Evolutionary conservation across 2,888 invertebrate genomes (phyloP).

Genomic region (Caenorhabditis afra): DNA sequence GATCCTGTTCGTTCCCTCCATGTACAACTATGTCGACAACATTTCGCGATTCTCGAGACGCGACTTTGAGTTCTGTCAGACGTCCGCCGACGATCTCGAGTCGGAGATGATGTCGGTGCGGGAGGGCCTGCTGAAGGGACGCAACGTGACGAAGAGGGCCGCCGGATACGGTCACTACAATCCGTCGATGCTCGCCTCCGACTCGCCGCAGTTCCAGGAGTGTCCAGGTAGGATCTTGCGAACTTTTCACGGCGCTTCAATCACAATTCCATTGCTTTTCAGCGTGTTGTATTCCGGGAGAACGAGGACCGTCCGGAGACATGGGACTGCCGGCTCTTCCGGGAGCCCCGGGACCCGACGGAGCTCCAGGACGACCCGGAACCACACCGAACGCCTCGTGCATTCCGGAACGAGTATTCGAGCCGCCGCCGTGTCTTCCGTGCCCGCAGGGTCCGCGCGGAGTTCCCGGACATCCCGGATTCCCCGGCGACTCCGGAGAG

Average conservation of each 20-base stretch:
- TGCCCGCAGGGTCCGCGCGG: conserved; percentile 76
- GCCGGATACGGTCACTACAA: conserved; percentile 73
- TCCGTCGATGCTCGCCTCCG: conserved; percentile 74
- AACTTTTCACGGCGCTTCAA: background rate
- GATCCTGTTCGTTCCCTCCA: conserved; percentile 76
- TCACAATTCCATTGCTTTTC: conserved; percentile 25
- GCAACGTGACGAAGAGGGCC: conserved; percentile 62
- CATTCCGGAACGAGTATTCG: conserved; percentile 80
- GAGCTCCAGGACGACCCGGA: conserved; percentile 80
- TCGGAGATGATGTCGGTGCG: conserved; percentile 71
- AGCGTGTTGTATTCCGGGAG: conserved; percentile 80
- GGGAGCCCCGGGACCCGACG: conserved; percentile 80
- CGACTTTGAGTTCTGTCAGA: conserved; percentile 79
- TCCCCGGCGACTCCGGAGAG: conserved; percentile 76
- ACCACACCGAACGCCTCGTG: conserved; percentile 80
- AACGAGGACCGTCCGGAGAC: conserved; percentile 75
- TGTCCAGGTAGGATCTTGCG: conserved; percentile 72
- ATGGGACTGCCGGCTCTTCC: conserved; percentile 75
- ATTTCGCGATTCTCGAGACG: conserved; percentile 73
- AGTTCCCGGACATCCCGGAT: conserved; percentile 76
- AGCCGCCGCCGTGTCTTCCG: conserved; percentile 81
- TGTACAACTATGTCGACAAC: conserved; percentile 79
- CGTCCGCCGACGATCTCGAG: conserved; percentile 75
- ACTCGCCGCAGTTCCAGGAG: conserved; percentile 79
- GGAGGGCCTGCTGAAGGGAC: conserved; percentile 54